Evolutionary conservation across 2,888 invertebrate species (phyloP).

Genomic region (Spisula solida): DNA sequence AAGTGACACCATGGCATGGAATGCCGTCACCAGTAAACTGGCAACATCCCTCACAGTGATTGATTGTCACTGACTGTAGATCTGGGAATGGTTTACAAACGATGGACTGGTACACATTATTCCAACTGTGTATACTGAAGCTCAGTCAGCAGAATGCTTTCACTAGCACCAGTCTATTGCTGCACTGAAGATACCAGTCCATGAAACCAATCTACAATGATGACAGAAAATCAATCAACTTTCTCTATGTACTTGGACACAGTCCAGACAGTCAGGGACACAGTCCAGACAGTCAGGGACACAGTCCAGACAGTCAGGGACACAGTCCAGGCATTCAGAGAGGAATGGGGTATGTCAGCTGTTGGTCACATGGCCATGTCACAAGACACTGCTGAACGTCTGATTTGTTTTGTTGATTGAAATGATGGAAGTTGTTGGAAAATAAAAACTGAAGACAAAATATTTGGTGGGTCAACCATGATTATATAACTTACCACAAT

Average conservation of each 20-base stretch:
- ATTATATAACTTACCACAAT: conserved; percentile 40
- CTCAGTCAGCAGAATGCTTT: background rate
- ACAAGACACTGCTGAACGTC: conserved; percentile 43
- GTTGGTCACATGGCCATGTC: conserved; percentile 44
- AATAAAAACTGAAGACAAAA: conserved; percentile 33
- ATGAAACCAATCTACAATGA: conserved; percentile 35
- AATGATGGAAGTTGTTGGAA: conserved; percentile 46
- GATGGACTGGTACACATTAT: background rate
- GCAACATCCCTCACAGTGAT: conserved; percentile 21
- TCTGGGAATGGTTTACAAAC: background rate
- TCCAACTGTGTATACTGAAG: background rate
- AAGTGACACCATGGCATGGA: conserved; percentile 35
- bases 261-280: background rate
- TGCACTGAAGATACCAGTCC: background rate
- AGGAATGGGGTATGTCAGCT: conserved; percentile 34
- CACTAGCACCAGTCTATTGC: background rate
- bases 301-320: background rate
- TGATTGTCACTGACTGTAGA: conserved; percentile 1
- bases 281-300: background rate
- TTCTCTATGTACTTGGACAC: background rate
- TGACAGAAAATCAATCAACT: background rate
- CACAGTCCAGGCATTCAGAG: background rate
- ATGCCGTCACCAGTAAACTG: conserved; percentile 33
- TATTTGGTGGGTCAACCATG: conserved; percentile 43
- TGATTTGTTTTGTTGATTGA: conserved; percentile 32